Conservation (phyloP, 2,797 vertebrate species). For the Agapornis canus region DNA sequence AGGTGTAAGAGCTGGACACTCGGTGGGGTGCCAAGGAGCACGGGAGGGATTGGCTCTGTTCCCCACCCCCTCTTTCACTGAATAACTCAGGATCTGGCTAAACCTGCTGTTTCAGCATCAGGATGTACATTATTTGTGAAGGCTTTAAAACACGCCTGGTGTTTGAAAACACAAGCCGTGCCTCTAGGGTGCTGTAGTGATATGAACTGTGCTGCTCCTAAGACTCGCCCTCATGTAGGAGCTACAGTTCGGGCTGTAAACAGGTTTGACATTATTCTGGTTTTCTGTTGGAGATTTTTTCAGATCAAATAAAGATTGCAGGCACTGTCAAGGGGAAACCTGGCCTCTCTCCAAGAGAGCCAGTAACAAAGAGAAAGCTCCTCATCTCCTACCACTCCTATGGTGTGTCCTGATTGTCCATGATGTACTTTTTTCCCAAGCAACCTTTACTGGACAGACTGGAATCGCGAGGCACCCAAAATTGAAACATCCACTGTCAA, state of each 20-base stretch:
- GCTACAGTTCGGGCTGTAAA: background rate
- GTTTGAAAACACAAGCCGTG: background rate
- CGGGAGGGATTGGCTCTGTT: background rate
- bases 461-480: constrained; percentile 97
- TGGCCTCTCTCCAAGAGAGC: background rate
- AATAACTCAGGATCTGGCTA: background rate
- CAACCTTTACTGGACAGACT: constrained; percentile 96
- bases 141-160: background rate
- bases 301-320: background rate
- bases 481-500: constrained; percentile 89
- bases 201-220: background rate
- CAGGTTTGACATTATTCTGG: background rate
- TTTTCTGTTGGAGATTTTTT: background rate
- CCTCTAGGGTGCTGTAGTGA: background rate
- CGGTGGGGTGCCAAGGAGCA: fast-evolving
- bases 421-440: constrained; percentile 68
- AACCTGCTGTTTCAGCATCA: background rate
- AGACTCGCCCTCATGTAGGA: background rate
- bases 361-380: background rate
- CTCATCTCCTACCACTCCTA: background rate
- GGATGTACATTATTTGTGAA: background rate
- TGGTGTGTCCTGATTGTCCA: background rate
- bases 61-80: background rate
- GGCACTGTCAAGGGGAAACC: background rate
- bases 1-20: background rate